Conservation (phyloP, 1,140 invertebrate genomes). For the Marisa cornuarietis region DNA sequence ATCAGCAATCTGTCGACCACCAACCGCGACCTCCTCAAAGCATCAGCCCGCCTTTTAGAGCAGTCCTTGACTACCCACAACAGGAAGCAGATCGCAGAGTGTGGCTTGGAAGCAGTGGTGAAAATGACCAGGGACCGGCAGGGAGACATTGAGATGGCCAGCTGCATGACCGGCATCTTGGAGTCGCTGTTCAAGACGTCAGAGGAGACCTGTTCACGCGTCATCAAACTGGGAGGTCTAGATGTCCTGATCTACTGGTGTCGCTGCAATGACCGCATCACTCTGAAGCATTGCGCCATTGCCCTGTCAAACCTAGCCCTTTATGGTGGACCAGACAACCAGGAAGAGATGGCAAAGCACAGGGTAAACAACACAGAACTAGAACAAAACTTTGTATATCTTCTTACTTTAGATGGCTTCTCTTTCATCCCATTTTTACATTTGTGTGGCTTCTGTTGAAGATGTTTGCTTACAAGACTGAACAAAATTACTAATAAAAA, state of each 20-base stretch:
- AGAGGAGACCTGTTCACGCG: slow-evolving; percentile 84
- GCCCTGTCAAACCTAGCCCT: slow-evolving; percentile 95
- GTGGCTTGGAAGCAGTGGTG: slow-evolving; percentile 86
- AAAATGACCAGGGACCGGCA: slow-evolving; percentile 77
- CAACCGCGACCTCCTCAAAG: slow-evolving; percentile 53
- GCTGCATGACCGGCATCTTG: slow-evolving; percentile 94
- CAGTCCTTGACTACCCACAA: slow-evolving; percentile 90
- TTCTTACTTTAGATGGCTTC: no score
- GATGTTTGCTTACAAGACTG: no score
- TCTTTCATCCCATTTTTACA: no score
- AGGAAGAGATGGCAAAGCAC: slow-evolving; percentile 95
- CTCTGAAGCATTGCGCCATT: slow-evolving; percentile 92
- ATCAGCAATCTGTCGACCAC: slow-evolving; percentile 51
- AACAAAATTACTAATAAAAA: no score
- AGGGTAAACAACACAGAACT: slow-evolving; percentile 41
- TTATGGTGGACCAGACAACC: slow-evolving; percentile 96
- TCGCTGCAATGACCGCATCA: slow-evolving; percentile 84
- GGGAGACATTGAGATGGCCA: slow-evolving; percentile 81
- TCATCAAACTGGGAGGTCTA: slow-evolving; percentile 69
- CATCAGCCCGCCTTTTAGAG: slow-evolving; percentile 77
- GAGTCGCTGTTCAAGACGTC: slow-evolving; percentile 96
- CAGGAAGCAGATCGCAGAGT: slow-evolving; percentile 87
- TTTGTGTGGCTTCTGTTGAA: no score
- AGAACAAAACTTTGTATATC: no score
- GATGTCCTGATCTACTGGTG: slow-evolving; percentile 92